Evolutionary conservation across 2,113 vertebrate species (phyloP).

Genomic region (Scomber scombrus): DNA sequence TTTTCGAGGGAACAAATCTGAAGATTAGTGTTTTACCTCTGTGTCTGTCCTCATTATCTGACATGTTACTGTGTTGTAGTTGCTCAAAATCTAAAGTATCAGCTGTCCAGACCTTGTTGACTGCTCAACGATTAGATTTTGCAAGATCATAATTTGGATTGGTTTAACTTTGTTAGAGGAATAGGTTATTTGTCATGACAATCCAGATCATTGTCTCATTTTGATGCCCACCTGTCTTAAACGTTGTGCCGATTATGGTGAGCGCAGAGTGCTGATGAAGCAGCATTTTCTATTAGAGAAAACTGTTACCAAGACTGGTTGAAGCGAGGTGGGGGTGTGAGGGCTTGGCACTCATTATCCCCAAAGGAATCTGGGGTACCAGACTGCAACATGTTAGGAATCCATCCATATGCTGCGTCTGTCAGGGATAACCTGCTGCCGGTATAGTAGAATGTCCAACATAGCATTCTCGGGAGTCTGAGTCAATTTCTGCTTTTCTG

Average conservation of each 20-base stretch:
- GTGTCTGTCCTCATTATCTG: background rate
- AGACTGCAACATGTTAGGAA: slow-evolving; percentile 58
- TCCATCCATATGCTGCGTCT: slow-evolving; percentile 57
- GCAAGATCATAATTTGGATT: background rate
- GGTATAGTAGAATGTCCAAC: background rate
- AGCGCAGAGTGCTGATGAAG: slow-evolving; percentile 39
- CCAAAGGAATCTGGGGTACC: slow-evolving; percentile 56
- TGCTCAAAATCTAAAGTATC: slow-evolving; percentile 13
- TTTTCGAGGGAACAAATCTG: slow-evolving; percentile 15
- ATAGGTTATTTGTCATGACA: background rate
- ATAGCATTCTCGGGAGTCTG: background rate
- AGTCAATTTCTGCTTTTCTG: background rate
- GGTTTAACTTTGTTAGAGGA: background rate
- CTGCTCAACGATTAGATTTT: background rate
- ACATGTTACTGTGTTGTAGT: background rate
- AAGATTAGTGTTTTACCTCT: slow-evolving; percentile 22
- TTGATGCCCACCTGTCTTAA: slow-evolving; percentile 21
- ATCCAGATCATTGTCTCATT: background rate
- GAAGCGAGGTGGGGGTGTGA: background rate
- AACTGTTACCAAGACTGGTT: slow-evolving; percentile 21
- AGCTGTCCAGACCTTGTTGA: slow-evolving; percentile 7
- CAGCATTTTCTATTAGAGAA: slow-evolving; percentile 30
- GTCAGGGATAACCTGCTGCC: slow-evolving; percentile 40
- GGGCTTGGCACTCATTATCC: slow-evolving; percentile 49
- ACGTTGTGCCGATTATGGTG: background rate